A percentile compares a stretch with the other conserved stretches of the same genome.
These are phyloP conservation scores for Drosophila baimaii DNA, from an alignment of 1,140 invertebrate species.

Conservation along the genomic window DNA sequence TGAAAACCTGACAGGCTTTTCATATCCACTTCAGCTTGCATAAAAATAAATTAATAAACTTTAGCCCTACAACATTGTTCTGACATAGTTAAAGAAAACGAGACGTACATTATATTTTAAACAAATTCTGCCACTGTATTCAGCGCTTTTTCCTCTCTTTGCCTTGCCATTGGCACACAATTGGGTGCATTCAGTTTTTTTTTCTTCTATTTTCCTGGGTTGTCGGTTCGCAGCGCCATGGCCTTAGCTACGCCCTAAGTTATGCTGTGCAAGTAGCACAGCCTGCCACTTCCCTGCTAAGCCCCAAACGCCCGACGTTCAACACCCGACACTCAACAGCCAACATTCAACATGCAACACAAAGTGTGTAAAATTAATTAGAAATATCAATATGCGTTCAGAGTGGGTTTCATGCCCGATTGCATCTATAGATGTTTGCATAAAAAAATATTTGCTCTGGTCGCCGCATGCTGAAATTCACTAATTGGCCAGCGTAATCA, in stretches of 20 bases:
- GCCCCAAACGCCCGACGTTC: conserved; percentile 1
- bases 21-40: too few relatives aligned
- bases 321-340: conserved; percentile 2
- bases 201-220: conserved; percentile 16
- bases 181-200: conserved; percentile 50
- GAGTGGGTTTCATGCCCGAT: conserved; percentile 36
- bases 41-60: too few relatives aligned
- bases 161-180: conserved; percentile 70
- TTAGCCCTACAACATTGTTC: too few relatives aligned
- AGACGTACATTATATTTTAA: too few relatives aligned
- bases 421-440: background rate
- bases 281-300: conserved; percentile 16
- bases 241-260: conserved; percentile 71
- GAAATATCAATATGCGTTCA: conserved; percentile 49
- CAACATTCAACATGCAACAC: conserved; percentile 22
- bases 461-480: conserved; percentile 33
- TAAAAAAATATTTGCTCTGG: conserved; percentile 51
- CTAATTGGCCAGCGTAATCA: conserved; percentile 69
- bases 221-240: conserved; percentile 42
- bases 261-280: conserved; percentile 62
- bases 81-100: background rate
- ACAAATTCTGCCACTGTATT: conserved; percentile 45
- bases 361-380: conserved; percentile 53
- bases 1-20: too few relatives aligned
- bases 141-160: conserved; percentile 24